These are phyloP conservation scores for Vanessa atalanta DNA, from an alignment of 1,140 invertebrate species.

Conservation along the genomic window DNA sequence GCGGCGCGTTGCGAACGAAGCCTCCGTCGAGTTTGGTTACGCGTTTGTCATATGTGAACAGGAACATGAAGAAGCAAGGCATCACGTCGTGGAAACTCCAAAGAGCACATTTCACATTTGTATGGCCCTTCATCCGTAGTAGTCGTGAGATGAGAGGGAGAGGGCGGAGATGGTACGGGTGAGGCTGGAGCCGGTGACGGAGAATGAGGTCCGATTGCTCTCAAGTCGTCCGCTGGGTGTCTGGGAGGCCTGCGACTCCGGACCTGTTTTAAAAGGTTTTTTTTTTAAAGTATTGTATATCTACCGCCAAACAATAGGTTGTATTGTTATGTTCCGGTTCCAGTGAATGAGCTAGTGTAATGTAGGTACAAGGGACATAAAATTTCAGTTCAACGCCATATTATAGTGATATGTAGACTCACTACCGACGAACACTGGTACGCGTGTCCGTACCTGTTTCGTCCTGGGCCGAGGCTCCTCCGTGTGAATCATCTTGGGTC, in stretches of 20 bases:
- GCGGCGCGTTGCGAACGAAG: constrained; percentile 16
- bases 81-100: constrained; percentile 86
- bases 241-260: constrained; percentile 75
- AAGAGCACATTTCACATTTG: constrained; percentile 90
- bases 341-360: too few relatives aligned
- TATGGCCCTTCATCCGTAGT: constrained; percentile 61
- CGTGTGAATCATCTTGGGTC: constrained; percentile 88
- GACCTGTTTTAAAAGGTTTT: constrained; percentile 51
- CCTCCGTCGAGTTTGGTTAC: constrained; percentile 13
- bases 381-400: too few relatives aligned
- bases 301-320: too few relatives aligned
- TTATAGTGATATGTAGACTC: too few relatives aligned
- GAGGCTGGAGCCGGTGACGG: constrained; percentile 34
- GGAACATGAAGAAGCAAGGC: constrained; percentile 89
- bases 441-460: constrained; percentile 56
- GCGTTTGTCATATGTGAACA: constrained; percentile 86
- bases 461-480: constrained; percentile 63
- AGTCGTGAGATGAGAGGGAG: constrained; percentile 19
- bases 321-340: too few relatives aligned
- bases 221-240: constrained; percentile 74
- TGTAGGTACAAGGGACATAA: too few relatives aligned
- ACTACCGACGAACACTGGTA: not conserved
- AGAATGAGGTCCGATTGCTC: constrained; percentile 58
- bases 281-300: not conserved
- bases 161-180: constrained; percentile 19